phyloP scores from a whole-genome alignment of 1,140 invertebrate species.

The Aleiodes sp. region DNA sequence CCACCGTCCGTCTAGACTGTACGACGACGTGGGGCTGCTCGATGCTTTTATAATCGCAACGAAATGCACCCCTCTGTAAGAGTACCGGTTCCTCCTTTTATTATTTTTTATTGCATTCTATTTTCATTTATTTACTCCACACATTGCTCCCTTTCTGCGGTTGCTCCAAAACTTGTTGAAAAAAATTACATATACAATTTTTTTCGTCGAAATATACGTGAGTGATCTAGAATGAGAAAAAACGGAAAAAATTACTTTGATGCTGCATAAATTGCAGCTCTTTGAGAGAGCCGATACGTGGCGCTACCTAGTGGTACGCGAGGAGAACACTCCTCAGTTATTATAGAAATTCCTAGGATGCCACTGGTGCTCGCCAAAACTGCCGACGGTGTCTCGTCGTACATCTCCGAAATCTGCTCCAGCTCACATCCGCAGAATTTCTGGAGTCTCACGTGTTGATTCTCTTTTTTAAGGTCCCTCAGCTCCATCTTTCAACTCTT shows the following conservation, averaged over 20 bases:
- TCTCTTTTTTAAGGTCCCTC: too few species aligned
- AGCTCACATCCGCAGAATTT: constrained; percentile 11
- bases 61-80: constrained; percentile 55
- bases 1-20: constrained; percentile 52
- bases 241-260: constrained; percentile 21
- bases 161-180: constrained; percentile 15
- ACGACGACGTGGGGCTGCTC: constrained; percentile 43
- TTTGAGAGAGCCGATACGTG: constrained; percentile 47
- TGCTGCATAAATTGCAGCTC: constrained; percentile 1
- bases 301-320: constrained; percentile 53
- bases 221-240: neutral
- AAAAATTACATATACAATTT: constrained; percentile 44
- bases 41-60: constrained; percentile 57
- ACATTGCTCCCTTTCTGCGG: constrained; percentile 6
- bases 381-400: constrained; percentile 28
- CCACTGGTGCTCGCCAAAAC: constrained; percentile 45
- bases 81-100: constrained; percentile 52
- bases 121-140: constrained; percentile 25
- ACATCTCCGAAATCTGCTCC: constrained; percentile 42
- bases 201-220: neutral
- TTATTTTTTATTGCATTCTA: constrained; percentile 22
- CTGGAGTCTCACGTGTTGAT: too few species aligned
- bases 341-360: constrained; percentile 65
- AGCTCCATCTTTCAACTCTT: too few species aligned
- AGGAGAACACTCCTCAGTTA: constrained; percentile 57